These are phyloP conservation scores for Cabera pusaria DNA, from an alignment of 2,888 invertebrate genomes.

Conservation along the genomic window DNA sequence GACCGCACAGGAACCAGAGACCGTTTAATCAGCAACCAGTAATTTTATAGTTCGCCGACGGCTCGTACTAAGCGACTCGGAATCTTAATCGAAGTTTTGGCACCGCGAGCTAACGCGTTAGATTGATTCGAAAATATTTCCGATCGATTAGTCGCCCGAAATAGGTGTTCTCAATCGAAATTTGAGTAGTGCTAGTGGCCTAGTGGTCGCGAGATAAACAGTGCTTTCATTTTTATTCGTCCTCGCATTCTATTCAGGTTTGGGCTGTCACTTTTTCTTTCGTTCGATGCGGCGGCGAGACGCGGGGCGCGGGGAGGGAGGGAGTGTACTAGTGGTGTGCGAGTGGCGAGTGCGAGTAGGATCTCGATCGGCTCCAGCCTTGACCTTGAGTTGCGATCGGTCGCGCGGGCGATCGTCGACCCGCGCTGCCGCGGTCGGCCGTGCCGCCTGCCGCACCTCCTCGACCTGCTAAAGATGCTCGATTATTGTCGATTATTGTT, in stretches of 20 bases:
- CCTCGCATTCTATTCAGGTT: slow-evolving; percentile 79
- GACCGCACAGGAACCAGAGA: slow-evolving; percentile 31
- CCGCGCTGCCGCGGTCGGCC: slow-evolving; percentile 41
- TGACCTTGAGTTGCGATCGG: slow-evolving; percentile 78
- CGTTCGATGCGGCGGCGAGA: slow-evolving; percentile 43
- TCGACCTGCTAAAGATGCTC: slow-evolving; percentile 42
- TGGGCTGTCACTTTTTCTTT: slow-evolving; percentile 82
- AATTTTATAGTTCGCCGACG: neutral
- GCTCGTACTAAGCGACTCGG: slow-evolving; percentile 53
- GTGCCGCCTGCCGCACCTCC: slow-evolving; percentile 48
- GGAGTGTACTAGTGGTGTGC: slow-evolving; percentile 36
- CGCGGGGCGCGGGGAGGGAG: slow-evolving; percentile 4
- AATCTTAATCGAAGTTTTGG: slow-evolving; percentile 37
- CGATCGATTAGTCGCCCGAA: slow-evolving; percentile 25
- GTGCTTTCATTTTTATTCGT: slow-evolving; percentile 82
- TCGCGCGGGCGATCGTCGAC: slow-evolving; percentile 75
- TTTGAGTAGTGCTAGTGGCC: slow-evolving; percentile 35
- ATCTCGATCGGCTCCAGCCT: slow-evolving; percentile 69
- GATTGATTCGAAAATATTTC: slow-evolving; percentile 11
- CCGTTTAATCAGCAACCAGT: slow-evolving; percentile 19
- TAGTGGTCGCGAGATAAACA: slow-evolving; percentile 47
- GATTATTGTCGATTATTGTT: slow-evolving; percentile 34
- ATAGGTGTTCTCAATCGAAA: slow-evolving; percentile 27
- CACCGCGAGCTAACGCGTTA: slow-evolving; percentile 10
- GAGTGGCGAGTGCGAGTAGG: slow-evolving; percentile 45